Percentiles rank a stretch among this genome's conserved stretches.
Conservation (phyloP, 2,797 vertebrate species). For the Pantherophis vulpinus region DNA sequence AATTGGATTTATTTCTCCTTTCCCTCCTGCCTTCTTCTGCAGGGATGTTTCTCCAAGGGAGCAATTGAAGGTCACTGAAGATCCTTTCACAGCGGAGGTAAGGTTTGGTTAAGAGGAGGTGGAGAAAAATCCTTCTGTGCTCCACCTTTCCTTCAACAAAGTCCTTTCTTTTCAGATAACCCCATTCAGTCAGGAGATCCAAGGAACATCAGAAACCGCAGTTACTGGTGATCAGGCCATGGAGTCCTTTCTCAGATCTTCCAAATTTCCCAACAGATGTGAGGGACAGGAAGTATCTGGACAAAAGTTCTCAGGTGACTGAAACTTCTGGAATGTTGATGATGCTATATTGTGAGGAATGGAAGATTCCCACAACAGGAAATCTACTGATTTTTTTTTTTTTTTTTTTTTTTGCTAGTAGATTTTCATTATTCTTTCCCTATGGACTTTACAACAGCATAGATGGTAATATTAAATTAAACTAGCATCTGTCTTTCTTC, state of each 20-base stretch:
- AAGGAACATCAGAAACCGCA: neutral
- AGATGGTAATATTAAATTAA: neutral
- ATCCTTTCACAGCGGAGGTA: neutral
- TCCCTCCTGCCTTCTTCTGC: neutral
- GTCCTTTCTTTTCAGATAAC: neutral
- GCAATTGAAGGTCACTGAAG: neutral
- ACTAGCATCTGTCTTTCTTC: neutral
- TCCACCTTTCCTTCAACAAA: neutral
- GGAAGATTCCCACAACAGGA: neutral
- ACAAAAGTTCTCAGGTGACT: conserved; percentile 22
- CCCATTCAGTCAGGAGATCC: neutral
- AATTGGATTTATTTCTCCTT: neutral
- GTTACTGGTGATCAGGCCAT: neutral
- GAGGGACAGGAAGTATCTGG: neutral
- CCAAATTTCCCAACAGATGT: neutral
- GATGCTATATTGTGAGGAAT: neutral
- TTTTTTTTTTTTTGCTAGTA: neutral
- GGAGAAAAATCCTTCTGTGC: neutral
- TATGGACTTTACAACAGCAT: neutral
- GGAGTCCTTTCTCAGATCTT: neutral
- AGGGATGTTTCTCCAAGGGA: conserved; percentile 2
- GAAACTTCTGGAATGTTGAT: conserved; percentile 1
- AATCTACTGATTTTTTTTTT: neutral
- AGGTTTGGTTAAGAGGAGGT: neutral
- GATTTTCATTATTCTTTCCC: neutral